These are phyloP conservation scores for Megalopta genalis DNA, from an alignment of 1,140 invertebrate genomes.

Conservation along the genomic window DNA sequence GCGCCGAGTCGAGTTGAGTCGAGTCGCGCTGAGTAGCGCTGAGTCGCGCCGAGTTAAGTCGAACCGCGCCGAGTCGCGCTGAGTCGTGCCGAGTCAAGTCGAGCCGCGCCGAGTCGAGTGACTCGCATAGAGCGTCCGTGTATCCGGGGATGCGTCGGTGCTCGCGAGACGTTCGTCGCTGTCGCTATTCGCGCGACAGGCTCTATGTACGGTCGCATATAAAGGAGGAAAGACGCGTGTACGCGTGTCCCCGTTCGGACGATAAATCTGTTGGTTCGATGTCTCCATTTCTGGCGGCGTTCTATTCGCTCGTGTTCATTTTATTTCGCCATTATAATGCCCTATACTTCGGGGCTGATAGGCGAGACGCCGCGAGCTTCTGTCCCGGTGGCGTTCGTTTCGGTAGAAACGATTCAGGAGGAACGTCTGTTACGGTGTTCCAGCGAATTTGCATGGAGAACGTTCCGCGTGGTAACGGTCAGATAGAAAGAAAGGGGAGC, in stretches of 20 bases:
- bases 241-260: slow-evolving; percentile 8
- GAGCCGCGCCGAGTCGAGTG: no score
- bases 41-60: no score
- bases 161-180: neutral
- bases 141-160: neutral
- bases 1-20: no score
- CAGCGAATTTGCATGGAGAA: slow-evolving; percentile 45
- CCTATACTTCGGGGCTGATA: slow-evolving; percentile 40
- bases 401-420: slow-evolving; percentile 15
- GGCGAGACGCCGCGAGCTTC: slow-evolving; percentile 14
- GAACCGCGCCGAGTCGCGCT: no score
- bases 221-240: neutral
- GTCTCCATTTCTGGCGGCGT: slow-evolving; percentile 50
- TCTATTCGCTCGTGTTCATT: slow-evolving; percentile 36
- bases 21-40: no score
- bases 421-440: slow-evolving; percentile 38
- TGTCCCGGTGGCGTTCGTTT: slow-evolving; percentile 1
- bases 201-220: slow-evolving; percentile 14
- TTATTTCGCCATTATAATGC: slow-evolving; percentile 50
- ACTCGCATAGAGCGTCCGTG: no score
- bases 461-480: slow-evolving; percentile 9
- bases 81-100: no score
- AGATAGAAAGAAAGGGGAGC: neutral
- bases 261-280: slow-evolving; percentile 57
- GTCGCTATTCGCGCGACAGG: neutral